phyloP scores from a whole-genome alignment of 2,797 vertebrate species.

The Phrynocephalus vlangalii region DNA sequence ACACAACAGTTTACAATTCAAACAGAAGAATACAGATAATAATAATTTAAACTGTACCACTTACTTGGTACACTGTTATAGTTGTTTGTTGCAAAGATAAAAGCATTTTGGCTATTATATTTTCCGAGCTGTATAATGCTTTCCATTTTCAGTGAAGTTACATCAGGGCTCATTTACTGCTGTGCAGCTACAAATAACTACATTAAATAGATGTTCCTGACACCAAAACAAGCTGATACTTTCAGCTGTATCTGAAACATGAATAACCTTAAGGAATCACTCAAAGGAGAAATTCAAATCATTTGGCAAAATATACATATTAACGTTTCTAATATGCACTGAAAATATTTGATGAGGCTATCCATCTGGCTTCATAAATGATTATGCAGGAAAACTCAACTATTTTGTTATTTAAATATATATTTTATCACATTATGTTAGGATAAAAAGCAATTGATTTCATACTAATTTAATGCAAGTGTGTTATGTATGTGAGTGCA shows the following conservation, averaged over 20 bases:
- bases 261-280: slow-evolving; percentile 68
- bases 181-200: slow-evolving; percentile 65
- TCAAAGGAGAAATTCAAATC: slow-evolving; percentile 75
- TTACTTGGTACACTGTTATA: not conserved
- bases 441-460: slow-evolving; percentile 5
- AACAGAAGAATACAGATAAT: not conserved
- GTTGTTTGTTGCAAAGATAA: not conserved
- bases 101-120: not conserved
- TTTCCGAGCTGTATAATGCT: not conserved
- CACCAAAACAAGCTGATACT: slow-evolving; percentile 67
- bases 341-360: slow-evolving; percentile 32
- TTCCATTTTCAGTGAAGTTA: slow-evolving; percentile 48
- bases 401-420: rapidly evolving
- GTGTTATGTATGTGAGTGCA: not conserved
- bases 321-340: slow-evolving; percentile 71
- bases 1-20: not conserved
- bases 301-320: slow-evolving; percentile 55
- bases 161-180: slow-evolving; percentile 58
- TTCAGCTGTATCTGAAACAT: slow-evolving; percentile 68
- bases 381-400: slow-evolving; percentile 34
- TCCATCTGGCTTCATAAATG: slow-evolving; percentile 2
- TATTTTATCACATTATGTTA: slow-evolving; percentile 1
- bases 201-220: slow-evolving; percentile 69
- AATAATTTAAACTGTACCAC: not conserved
- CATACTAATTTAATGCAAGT: not conserved